Base-by-base conservation (phyloP, 2,888 invertebrate genomes). In the Mesochorus sp. region DNA sequence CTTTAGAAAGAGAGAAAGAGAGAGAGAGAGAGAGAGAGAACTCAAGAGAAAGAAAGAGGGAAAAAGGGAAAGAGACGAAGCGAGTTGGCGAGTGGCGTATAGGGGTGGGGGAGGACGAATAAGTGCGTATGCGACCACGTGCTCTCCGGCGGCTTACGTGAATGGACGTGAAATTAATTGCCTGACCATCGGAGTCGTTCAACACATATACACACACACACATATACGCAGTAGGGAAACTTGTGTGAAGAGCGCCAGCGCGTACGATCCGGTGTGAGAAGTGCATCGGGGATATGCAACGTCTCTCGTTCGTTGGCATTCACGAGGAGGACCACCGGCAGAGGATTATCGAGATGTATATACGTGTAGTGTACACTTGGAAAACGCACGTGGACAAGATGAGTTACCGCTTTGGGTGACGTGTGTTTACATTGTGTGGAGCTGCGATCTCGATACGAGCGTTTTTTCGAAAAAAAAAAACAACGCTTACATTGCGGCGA, bases 111-210 rank as follows among this genome's bases (percentile, higher is more conserved):
- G 28, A 64, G 71, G 76, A 79, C 67, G 39, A 78, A 79, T 71
- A 79, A 76, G 72, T 76, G 76, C 68, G 72, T 79, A 67, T 67
- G 70, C 74, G 53, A 28, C 78, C 78, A 79, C 78, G 78, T 80
- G 73, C 68, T 64, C n/a, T n/a, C 70, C 76, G 80, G 80, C 76
- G 76, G 71, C 57, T 70, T 66, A 76, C 80, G 80, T 73, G 81
- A 82, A 81, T 80, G 80, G 64, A 76, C 80, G 76, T 67, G 75
- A 81, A 80, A 81, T 84, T 84, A 84, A 84, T 83, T 82, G 80
- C 79, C 79, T 73, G 74, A 71, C 73, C 71, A 78, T 72, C 74
- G 61, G 68, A 76, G 68, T 67, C 53, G 64, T 67, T 64, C 72
- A 26, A 59, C 47, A 24, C 28, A 51, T 34, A 55, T 37, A 59